Percentiles rank a stretch among this genome's conserved stretches.
phyloP scores from a whole-genome alignment of 2,113 vertebrate species.

The Zosterops hypoxanthus region DNA sequence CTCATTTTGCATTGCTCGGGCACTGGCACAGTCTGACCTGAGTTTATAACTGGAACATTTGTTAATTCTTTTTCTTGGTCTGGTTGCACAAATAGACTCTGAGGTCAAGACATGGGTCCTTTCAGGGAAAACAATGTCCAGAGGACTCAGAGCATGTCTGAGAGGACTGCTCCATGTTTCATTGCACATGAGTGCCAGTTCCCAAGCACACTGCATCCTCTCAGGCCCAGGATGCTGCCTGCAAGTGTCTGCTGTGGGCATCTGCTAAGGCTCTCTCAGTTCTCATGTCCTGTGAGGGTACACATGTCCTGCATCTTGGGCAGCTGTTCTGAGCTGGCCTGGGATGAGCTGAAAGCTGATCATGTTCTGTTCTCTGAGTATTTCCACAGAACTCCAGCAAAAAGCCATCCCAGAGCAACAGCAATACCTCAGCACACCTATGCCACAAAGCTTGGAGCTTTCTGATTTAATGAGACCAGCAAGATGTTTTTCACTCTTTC shows the following conservation, averaged over 20 bases:
- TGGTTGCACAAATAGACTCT: neutral
- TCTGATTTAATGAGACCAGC: neutral
- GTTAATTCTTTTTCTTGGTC: neutral
- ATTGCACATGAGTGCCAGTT: rapidly evolving
- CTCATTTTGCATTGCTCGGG: neutral
- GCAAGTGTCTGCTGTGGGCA: neutral
- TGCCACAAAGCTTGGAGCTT: neutral
- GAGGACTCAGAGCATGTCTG: neutral
- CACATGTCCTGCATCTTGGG: neutral
- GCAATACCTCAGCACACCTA: neutral
- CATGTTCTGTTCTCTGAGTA: neutral
- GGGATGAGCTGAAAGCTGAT: neutral
- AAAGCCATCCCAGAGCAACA: neutral
- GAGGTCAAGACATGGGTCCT: rapidly evolving
- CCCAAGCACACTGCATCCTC: neutral
- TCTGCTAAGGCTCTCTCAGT: neutral
- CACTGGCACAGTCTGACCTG: neutral
- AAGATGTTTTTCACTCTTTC: neutral
- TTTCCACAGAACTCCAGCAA: neutral
- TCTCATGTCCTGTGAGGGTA: neutral
- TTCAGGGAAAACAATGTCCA: neutral
- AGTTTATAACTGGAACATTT: neutral
- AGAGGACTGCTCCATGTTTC: neutral
- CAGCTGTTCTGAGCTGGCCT: neutral
- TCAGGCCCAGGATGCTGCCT: neutral